Conservation (phyloP, 2,888 invertebrate genomes). For the Cosmopolites sordidus region DNA sequence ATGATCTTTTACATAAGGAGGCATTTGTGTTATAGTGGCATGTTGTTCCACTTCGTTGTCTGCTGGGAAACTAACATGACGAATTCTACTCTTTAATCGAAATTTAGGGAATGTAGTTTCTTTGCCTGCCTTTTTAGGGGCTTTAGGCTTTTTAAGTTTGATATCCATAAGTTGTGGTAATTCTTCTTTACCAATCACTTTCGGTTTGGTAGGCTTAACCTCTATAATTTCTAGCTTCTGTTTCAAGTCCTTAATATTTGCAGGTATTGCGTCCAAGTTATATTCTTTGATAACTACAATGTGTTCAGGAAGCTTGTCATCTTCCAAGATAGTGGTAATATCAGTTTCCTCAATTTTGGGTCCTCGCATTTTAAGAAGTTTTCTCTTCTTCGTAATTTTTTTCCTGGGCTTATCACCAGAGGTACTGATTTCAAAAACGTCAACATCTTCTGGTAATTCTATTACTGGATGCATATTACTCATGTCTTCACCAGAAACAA, state of each 20-base stretch:
- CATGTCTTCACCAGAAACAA: constrained; percentile 34
- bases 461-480: constrained; percentile 34
- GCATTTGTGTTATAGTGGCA: constrained; percentile 39
- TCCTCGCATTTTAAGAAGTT: constrained; percentile 38
- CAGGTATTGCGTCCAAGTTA: constrained; percentile 20
- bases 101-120: constrained; percentile 57
- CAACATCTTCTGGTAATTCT: constrained; percentile 44
- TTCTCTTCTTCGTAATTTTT: constrained; percentile 42
- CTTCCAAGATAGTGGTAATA: constrained; percentile 39
- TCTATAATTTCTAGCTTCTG: constrained; percentile 31
- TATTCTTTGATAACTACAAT: constrained; percentile 35
- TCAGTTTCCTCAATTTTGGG: constrained; percentile 42
- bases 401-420: constrained; percentile 44
- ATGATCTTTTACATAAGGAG: constrained; percentile 39
- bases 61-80: constrained; percentile 50
- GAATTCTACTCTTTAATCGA: constrained; percentile 65
- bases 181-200: constrained; percentile 34
- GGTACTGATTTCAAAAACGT: constrained; percentile 46
- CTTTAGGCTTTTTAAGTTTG: constrained; percentile 54
- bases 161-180: constrained; percentile 54
- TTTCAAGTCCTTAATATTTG: constrained; percentile 17
- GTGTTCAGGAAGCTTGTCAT: constrained; percentile 36
- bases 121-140: constrained; percentile 34
- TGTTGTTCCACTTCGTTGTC: constrained; percentile 38
- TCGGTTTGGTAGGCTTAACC: constrained; percentile 31